Base-by-base conservation (phyloP, 2,797 vertebrate species). In the Brachyalestes nurse region DNA sequence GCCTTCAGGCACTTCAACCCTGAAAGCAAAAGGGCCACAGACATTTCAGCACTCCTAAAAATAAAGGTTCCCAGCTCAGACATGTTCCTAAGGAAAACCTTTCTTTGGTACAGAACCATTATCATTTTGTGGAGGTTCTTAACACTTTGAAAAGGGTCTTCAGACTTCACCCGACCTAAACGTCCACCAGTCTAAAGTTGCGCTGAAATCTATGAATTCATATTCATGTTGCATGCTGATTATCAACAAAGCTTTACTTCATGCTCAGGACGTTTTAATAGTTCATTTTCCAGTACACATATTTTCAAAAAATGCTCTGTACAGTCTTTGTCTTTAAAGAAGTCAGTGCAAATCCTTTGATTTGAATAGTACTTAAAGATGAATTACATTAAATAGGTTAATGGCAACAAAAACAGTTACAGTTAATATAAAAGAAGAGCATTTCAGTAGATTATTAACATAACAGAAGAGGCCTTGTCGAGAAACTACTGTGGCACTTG, bases 241-340 rank as follows among this genome's bases (percentile, higher is more conserved):
- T 58, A 75, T 58, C 14, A 49, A 61, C 77, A 60, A n/a, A 16
- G 87, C 88, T 91, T 97, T 95, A 97, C 96, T 95, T 95, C 95
- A 97, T 97, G 96, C 96, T 97, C 96, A 70, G 72, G 34, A 60
- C 61, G 49, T 95, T 95, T 96, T 96, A 97, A 98, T 96, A 97
- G 93, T 87, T 97, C 93, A 95, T 96, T 95, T 95, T 96, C 95
- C 96, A 95, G 95, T 97, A 97, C 96, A 96, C 93, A 93, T 97
- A 97, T 97, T 96, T 97, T 97, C 96, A 99, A 92, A 93, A 28
- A 95, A 94, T 92, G 90, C 94, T 97, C 95, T 98, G 95, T 97
- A 99, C 95, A 95, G 16, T 95, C 95, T 93, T 90, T 91, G 95
- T 91, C 95, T 91, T 89, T 89, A 86, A 91, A 96, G 6, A 49